Base-by-base conservation (phyloP, 2,888 invertebrate species). In the Leptarthrus brevirostris region DNA sequence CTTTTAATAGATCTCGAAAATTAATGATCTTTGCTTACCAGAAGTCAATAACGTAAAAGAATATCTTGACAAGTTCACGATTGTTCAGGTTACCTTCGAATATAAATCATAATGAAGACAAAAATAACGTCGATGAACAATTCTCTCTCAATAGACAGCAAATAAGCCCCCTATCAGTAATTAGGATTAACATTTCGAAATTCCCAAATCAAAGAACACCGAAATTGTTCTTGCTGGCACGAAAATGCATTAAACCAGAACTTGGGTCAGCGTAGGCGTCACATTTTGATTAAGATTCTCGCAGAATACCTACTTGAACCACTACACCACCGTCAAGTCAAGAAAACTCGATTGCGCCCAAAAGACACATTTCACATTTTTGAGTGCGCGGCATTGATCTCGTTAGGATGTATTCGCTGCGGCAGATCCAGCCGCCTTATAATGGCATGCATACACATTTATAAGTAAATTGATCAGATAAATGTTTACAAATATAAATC, bases 401-500 rank as follows among this genome's bases (percentile, higher is more conserved):
- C 69, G 69, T 69, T 69, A 69, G 69, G 69, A 69, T 69, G 69
- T 69, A 30, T 30, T 69, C 30, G 69, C 18, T 18, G 14, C 34
- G 26, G 52, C 52, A 10, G 6, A 44, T 16, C 69, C 52, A 24
- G 69, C 52, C 52, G 69, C 69, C 20, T 52, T 34, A 52, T 52
- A 74, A 75, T 73, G 72, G 74, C 77, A 76, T 61, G 74, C 74
- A 77, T 76, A 74, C 76, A 75, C 74, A 76, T 76, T 76, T 76
- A 76, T 76, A 76, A 74, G 74, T 73, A 75, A 77, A 78, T 78
- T 78, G 78, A 78, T 77, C 77, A 77, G 78, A 78, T 77, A 77
- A 75, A 77, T 76, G 73, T 78, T 77, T 77, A 75, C 74, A 71
- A 74, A 78, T 75, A 76, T 77, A 77, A 78, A 78, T 77, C 76